Percentiles rank a stretch among this genome's conserved stretches.
These are phyloP conservation scores for Alviniconcha strummeri DNA, from an alignment of 2,888 invertebrate genomes.

Conservation along the genomic window DNA sequence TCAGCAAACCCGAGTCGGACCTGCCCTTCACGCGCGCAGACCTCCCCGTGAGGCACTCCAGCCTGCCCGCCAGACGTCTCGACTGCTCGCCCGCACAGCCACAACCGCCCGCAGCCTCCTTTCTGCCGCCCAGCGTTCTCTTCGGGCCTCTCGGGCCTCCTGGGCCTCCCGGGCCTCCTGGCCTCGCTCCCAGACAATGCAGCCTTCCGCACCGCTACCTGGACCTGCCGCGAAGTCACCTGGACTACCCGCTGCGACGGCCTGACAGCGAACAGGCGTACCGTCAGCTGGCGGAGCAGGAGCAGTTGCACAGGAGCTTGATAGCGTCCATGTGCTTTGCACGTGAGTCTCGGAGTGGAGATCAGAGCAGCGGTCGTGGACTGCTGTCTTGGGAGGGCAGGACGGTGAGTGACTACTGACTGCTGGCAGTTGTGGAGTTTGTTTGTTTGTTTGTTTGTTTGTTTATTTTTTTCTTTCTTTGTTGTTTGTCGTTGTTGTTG, in stretches of 20 bases:
- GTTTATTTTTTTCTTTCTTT: background rate
- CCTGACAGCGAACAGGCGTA: constrained; percentile 20
- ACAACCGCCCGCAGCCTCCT: background rate
- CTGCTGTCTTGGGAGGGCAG: constrained; percentile 12
- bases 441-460: background rate
- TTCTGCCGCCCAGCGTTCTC: too few species aligned
- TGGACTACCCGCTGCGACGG: constrained; percentile 12
- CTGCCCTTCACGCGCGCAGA: constrained; percentile 20
- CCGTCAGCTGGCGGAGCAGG: constrained; percentile 12
- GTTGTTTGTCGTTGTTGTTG: too few species aligned
- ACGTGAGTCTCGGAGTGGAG: background rate
- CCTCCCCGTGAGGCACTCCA: constrained; percentile 16
- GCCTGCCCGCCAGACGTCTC: constrained; percentile 9
- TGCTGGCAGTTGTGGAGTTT: background rate
- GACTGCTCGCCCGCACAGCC: background rate
- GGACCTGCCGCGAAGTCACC: constrained; percentile 14
- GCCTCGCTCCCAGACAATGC: background rate
- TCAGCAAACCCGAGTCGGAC: constrained; percentile 11
- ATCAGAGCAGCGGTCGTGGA: background rate
- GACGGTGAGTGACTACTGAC: background rate
- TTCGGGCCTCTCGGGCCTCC: too few species aligned
- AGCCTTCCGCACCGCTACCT: constrained; percentile 3
- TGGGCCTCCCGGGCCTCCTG: too few species aligned
- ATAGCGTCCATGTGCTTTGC: constrained; percentile 8
- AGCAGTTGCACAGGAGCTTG: constrained; percentile 12